Evolutionary conservation across 2,113 vertebrate species (phyloP).

Genomic region (Leucosticte australis): DNA sequence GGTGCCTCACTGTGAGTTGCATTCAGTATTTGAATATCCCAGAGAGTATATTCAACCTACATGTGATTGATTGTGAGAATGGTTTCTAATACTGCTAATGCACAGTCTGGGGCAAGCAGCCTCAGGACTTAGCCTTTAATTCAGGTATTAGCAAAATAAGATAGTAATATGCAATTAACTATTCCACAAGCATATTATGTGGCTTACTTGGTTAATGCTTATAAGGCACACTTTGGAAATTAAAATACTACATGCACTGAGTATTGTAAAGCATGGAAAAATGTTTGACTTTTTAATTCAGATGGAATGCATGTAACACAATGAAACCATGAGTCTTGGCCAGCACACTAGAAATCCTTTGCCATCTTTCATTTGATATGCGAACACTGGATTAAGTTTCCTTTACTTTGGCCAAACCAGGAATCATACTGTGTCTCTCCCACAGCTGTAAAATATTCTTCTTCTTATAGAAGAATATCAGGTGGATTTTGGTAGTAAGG

Average conservation of each 20-base stretch:
- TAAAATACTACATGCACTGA: neutral
- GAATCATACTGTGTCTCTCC: neutral
- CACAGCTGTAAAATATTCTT: constrained; percentile 34
- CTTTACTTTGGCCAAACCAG: constrained; percentile 26
- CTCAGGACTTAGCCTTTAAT: neutral
- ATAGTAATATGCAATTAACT: constrained; percentile 32
- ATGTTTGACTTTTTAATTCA: constrained; percentile 36
- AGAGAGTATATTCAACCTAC: neutral
- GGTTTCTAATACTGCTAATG: neutral
- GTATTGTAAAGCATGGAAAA: constrained; percentile 1
- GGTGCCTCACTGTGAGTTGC: neutral
- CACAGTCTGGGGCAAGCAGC: neutral
- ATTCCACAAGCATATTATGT: neutral
- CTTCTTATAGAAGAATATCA: neutral
- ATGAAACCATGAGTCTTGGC: constrained; percentile 29
- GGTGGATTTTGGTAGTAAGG: neutral
- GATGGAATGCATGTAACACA: constrained; percentile 46
- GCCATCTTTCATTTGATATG: constrained; percentile 50
- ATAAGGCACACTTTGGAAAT: neutral
- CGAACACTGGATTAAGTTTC: constrained; percentile 56
- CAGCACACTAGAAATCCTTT: neutral
- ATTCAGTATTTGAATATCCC: neutral
- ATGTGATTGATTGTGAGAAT: neutral
- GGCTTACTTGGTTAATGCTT: neutral
- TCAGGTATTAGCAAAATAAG: constrained; percentile 32